Percentiles rank a stretch among this genome's conserved stretches.
These are phyloP conservation scores for Steromphala cineraria DNA, from an alignment of 2,888 invertebrate species.

Conservation along the genomic window DNA sequence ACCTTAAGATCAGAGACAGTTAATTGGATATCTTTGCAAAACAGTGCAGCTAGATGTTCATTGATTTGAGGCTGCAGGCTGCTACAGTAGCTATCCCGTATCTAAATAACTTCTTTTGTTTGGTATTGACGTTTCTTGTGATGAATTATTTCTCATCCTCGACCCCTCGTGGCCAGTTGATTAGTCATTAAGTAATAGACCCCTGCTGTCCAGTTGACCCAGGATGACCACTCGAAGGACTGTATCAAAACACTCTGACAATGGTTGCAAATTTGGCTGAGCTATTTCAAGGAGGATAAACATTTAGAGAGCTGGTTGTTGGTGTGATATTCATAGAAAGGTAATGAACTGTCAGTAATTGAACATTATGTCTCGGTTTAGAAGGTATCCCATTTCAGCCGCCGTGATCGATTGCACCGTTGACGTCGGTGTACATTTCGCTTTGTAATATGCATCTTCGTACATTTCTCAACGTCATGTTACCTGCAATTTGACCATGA, in stretches of 20 bases:
- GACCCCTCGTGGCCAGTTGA: not conserved
- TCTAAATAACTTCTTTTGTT: no score
- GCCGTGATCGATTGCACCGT: not conserved
- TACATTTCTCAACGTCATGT: not conserved
- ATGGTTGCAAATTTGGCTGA: not conserved
- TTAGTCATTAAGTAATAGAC: not conserved
- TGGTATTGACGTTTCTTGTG: not conserved
- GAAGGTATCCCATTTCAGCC: not conserved
- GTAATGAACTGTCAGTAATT: not conserved
- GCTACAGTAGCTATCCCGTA: no score
- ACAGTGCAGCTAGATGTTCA: no score
- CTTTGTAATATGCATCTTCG: not conserved
- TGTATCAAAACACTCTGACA: not conserved
- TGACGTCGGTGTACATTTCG: not conserved
- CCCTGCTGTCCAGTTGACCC: not conserved
- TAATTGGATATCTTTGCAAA: no score
- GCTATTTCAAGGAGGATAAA: not conserved
- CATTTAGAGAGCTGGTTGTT: not conserved
- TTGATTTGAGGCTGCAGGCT: no score
- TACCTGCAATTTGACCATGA: conserved; percentile 6
- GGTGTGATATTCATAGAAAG: not conserved
- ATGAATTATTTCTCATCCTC: not conserved
- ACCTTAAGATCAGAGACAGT: no score
- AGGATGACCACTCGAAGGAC: not conserved
- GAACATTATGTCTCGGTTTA: not conserved